Percentiles rank a stretch among this genome's conserved stretches.
phyloP scores from a whole-genome alignment of 2,888 invertebrate genomes.

The Leptopterna dolabrata region DNA sequence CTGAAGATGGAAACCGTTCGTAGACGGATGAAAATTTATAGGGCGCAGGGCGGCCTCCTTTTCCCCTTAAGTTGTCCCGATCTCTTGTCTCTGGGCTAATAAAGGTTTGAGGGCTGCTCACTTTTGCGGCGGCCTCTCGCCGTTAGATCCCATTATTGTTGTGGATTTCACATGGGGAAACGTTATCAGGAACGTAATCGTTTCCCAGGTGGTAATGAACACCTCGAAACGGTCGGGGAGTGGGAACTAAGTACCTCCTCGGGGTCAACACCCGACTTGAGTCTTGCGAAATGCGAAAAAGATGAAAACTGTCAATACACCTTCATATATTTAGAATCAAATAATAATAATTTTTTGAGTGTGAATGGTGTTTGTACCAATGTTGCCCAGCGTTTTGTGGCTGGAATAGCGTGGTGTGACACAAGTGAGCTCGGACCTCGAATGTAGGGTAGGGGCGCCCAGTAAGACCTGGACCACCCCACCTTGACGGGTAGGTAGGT shows the following conservation, averaged over 20 bases:
- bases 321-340: not conserved
- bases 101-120: constrained; percentile 9
- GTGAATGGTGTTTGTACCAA: no score
- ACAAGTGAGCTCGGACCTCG: no score
- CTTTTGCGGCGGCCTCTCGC: constrained; percentile 13
- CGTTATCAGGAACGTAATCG: constrained; percentile 24
- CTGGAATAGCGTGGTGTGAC: no score
- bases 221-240: not conserved
- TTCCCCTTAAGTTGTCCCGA: not conserved
- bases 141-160: constrained; percentile 43
- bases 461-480: no score
- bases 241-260: not conserved
- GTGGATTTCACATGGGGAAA: constrained; percentile 20
- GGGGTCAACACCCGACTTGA: constrained; percentile 33
- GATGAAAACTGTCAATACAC: not conserved
- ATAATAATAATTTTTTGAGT: no score
- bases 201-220: constrained; percentile 43
- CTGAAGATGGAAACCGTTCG: not conserved
- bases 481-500: no score
- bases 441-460: no score
- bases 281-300: not conserved
- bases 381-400: no score
- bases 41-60: constrained; percentile 16
- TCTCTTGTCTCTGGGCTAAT: constrained; percentile 13
- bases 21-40: constrained; percentile 26